Percentiles rank a stretch among this genome's conserved stretches.
phyloP scores from a whole-genome alignment of 2,888 invertebrate species.

The Cephus pulcher region DNA sequence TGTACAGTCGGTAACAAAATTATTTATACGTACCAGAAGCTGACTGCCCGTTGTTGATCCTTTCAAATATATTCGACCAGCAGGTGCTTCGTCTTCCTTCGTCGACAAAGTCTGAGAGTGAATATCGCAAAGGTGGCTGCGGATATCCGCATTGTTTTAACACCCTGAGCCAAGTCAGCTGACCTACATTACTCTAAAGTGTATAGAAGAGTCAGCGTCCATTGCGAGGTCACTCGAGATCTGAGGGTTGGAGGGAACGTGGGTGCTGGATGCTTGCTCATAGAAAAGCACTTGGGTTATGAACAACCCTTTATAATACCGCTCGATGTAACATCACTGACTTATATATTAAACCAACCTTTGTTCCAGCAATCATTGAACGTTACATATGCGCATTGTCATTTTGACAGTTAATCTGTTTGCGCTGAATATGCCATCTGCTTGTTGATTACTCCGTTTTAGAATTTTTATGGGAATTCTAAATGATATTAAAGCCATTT shows the following conservation, averaged over 20 bases:
- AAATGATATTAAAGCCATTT: not conserved
- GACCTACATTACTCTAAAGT: conserved; percentile 47
- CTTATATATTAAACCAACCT: not conserved
- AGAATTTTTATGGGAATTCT: not conserved
- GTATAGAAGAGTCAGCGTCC: conserved; percentile 20
- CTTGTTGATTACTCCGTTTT: not conserved
- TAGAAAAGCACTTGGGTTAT: conserved; percentile 39
- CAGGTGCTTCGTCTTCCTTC: not conserved
- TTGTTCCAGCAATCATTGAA: no score
- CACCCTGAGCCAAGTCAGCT: conserved; percentile 53
- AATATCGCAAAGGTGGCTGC: conserved; percentile 15
- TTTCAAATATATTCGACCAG: not conserved
- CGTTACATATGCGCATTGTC: not conserved
- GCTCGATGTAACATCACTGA: not conserved
- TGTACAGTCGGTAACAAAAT: not conserved
- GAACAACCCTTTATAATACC: conserved; percentile 15
- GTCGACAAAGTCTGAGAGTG: not conserved
- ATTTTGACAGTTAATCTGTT: not conserved
- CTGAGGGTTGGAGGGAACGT: not conserved
- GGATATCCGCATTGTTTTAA: conserved; percentile 57
- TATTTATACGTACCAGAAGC: not conserved
- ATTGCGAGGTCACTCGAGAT: not conserved
- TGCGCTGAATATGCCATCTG: not conserved
- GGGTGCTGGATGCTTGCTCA: conserved; percentile 29
- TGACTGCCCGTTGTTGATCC: not conserved